Base-by-base conservation (phyloP, 2,888 invertebrate genomes). In the Stenoptilia bipunctidactyla region DNA sequence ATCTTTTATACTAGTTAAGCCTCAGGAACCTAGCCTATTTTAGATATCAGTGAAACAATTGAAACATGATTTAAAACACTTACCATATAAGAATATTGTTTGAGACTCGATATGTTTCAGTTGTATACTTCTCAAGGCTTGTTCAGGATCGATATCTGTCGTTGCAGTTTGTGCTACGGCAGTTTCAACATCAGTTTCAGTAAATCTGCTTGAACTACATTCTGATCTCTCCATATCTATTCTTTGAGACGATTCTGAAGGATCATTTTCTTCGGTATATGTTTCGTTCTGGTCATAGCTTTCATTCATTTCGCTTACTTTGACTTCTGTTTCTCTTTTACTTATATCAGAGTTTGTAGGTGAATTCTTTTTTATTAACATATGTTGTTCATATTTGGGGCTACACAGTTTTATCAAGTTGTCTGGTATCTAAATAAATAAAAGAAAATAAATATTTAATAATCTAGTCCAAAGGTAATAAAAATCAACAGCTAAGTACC, bases 51-150 rank as follows among this genome's bases (percentile, higher is more conserved):
- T n/a, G n/a, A n/a, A 35, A 44, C 14, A 20, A 12, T 27, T 9
- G 20, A 27, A 38, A 12, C 13, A 25, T 25, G 5, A 25, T 25
- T n/a, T 14, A 15, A 33, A 20, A 15, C 34, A 37, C 15, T 36
- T 65, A 80, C 82, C 82, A 40, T 68, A 62, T 43, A 77, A 56
- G 56, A 79, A 79, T 55, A 79, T 67, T 20, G 66, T 64, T 47
- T 71, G 58, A 1, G 71, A 66, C 30, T 59, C 49, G 25, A 58
- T 49, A 48, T n/a, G n/a, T n/a, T n/a, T n/a, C n/a, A n/a, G n/a
- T n/a, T n/a, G n/a, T n/a, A n/a, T n/a, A n/a, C n/a, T n/a, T n/a
- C n/a, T n/a, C n/a, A n/a, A n/a, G n/a, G n/a, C n/a, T n/a, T n/a
- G n/a, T n/a, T n/a, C n/a, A n/a, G n/a, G n/a, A n/a, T n/a, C n/a